A percentile compares a stretch with the other conserved stretches of the same genome.
phyloP scores from a whole-genome alignment of 2,888 invertebrate genomes.

The Melipona bicolor region DNA sequence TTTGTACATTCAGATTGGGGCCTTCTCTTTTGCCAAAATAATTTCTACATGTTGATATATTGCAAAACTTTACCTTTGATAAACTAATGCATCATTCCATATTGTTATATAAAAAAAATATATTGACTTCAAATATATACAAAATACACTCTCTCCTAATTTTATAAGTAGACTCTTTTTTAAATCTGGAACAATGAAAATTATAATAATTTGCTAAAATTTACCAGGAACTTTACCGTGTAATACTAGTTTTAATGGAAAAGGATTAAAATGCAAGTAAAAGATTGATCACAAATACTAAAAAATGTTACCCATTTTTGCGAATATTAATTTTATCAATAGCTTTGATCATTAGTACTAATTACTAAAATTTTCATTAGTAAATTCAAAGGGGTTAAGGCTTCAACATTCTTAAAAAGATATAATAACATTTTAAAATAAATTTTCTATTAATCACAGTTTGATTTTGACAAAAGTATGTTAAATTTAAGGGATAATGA shows the following conservation, averaged over 20 bases:
- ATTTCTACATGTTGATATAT: neutral
- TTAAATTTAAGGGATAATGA: constrained; percentile 52
- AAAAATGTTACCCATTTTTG: constrained; percentile 1
- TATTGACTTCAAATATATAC: neutral
- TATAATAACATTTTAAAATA: neutral
- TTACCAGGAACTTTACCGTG: constrained; percentile 52
- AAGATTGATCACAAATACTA: neutral
- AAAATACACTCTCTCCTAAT: neutral
- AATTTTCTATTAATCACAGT: constrained; percentile 6
- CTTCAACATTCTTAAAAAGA: neutral
- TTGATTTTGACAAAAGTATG: neutral
- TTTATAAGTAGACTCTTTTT: neutral
- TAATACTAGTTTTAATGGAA: constrained; percentile 46
- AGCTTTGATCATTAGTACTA: constrained; percentile 16
- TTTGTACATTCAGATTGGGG: constrained; percentile 45
- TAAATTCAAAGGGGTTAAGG: neutral
- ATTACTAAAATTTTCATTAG: neutral
- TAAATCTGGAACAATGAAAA: constrained; percentile 29
- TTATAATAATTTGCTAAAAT: constrained; percentile 36
- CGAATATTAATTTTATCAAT: constrained; percentile 12
- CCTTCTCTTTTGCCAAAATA: constrained; percentile 20
- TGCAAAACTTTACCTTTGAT: neutral
- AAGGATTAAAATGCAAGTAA: constrained; percentile 19
- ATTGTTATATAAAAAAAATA: neutral
- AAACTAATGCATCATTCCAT: constrained; percentile 7